Percentiles rank a stretch among this genome's conserved stretches.
phyloP scores from a whole-genome alignment of 2,888 invertebrate species.

The Geophilus truncorum region DNA sequence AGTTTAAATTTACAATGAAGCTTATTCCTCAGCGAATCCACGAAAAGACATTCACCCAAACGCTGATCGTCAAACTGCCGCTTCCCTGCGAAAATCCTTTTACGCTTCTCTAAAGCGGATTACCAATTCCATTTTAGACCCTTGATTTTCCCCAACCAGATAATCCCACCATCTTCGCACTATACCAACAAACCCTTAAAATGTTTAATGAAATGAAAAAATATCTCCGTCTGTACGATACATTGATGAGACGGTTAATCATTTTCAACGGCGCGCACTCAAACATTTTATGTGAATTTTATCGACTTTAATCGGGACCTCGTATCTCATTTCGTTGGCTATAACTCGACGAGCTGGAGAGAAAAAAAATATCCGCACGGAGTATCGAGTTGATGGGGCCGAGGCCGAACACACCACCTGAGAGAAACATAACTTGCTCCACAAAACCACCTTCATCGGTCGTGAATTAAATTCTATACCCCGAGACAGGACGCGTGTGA shows the following conservation, averaged over 20 bases:
- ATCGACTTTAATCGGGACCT: background rate
- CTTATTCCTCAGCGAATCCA: no score
- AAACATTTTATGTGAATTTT: background rate
- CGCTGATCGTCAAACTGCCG: no score
- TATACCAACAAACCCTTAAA: background rate
- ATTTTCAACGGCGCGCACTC: background rate
- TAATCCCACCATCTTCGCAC: no score
- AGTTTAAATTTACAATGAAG: no score
- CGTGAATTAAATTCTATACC: background rate
- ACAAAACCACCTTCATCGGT: background rate
- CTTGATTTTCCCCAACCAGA: no score
- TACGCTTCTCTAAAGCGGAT: no score
- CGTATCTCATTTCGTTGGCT: background rate
- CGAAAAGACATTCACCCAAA: no score
- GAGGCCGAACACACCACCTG: background rate
- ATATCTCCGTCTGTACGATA: background rate
- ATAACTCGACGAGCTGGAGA: background rate
- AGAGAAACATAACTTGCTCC: background rate
- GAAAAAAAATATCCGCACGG: background rate
- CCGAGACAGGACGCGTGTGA: background rate
- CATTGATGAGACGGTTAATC: background rate
- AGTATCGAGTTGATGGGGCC: background rate
- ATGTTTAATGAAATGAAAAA: background rate
- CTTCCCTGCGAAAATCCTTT: no score
- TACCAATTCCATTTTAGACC: no score